A percentile compares a stretch with the other conserved stretches of the same genome.
These are phyloP conservation scores for Pseudomyrmex concolor DNA, from an alignment of 1,140 invertebrate species.

Conservation along the genomic window DNA sequence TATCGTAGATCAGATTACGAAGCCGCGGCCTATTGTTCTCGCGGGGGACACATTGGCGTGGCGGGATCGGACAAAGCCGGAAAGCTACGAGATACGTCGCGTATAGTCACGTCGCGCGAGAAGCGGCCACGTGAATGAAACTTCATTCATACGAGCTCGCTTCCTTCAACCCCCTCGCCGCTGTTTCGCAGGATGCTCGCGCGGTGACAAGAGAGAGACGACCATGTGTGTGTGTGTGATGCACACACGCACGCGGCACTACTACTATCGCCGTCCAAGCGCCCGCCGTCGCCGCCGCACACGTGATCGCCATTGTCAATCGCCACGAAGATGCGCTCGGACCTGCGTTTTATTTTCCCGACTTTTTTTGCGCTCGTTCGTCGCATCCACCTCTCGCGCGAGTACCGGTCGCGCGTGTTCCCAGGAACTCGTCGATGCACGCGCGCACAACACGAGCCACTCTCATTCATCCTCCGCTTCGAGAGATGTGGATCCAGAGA, in stretches of 20 bases:
- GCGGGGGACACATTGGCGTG: slow-evolving; percentile 25
- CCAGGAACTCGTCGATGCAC: background rate
- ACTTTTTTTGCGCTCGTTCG: slow-evolving; percentile 65
- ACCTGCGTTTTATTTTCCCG: slow-evolving; percentile 70
- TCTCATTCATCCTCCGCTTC: slow-evolving; percentile 60
- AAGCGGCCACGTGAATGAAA: slow-evolving; percentile 75
- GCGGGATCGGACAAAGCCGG: slow-evolving; percentile 20
- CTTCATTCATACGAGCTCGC: slow-evolving; percentile 75
- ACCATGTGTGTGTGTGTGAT: slow-evolving; percentile 21
- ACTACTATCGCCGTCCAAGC: slow-evolving; percentile 43
- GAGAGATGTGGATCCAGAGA: background rate
- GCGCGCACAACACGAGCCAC: background rate
- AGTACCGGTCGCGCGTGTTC: background rate
- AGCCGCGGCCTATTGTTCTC: slow-evolving; percentile 49
- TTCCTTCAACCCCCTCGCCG: slow-evolving; percentile 64
- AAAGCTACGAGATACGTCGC: background rate
- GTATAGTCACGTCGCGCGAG: slow-evolving; percentile 39
- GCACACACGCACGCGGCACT: slow-evolving; percentile 16
- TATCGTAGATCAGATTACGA: background rate
- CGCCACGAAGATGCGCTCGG: slow-evolving; percentile 38
- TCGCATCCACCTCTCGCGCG: slow-evolving; percentile 49
- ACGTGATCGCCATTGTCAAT: slow-evolving; percentile 81
- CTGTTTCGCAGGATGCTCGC: slow-evolving; percentile 49
- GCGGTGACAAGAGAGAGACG: slow-evolving; percentile 42
- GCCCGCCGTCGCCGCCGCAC: slow-evolving; percentile 49